phyloP scores from a whole-genome alignment of 2,113 vertebrate genomes.

The Marmota monax region DNA sequence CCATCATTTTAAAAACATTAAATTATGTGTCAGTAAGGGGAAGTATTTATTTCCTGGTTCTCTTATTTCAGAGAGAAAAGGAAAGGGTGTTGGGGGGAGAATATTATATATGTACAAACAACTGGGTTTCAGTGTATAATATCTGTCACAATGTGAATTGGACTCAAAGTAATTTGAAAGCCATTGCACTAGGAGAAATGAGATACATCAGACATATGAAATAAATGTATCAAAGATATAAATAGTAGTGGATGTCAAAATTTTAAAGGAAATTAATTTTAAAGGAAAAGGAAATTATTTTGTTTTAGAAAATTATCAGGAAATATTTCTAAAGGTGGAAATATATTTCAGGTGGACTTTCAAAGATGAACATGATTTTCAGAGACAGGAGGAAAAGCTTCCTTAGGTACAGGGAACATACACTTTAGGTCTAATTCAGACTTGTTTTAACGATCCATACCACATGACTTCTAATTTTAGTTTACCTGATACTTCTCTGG shows the following conservation, averaged over 20 bases:
- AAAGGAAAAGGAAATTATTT: neutral
- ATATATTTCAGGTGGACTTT: neutral
- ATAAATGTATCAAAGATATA: constrained; percentile 14
- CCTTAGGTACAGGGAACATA: neutral
- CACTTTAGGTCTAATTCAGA: neutral
- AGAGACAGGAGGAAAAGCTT: neutral
- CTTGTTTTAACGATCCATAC: neutral
- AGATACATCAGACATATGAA: neutral
- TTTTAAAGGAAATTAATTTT: constrained; percentile 47
- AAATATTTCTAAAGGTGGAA: neutral
- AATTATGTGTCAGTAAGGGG: neutral
- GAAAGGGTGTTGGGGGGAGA: too few relatives aligned
- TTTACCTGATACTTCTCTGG: neutral
- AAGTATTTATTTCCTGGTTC: neutral
- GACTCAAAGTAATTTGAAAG: constrained; percentile 21
- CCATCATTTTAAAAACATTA: neutral
- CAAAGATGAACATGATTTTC: neutral
- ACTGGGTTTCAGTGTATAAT: neutral
- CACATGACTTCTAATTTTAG: neutral
- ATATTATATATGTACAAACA: neutral
- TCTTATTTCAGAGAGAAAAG: neutral
- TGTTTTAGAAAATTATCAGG: neutral
- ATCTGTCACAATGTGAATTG: neutral
- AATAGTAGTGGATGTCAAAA: neutral
- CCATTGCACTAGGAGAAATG: neutral